Conservation (phyloP, 2,113 vertebrate species). For the human region DNA sequence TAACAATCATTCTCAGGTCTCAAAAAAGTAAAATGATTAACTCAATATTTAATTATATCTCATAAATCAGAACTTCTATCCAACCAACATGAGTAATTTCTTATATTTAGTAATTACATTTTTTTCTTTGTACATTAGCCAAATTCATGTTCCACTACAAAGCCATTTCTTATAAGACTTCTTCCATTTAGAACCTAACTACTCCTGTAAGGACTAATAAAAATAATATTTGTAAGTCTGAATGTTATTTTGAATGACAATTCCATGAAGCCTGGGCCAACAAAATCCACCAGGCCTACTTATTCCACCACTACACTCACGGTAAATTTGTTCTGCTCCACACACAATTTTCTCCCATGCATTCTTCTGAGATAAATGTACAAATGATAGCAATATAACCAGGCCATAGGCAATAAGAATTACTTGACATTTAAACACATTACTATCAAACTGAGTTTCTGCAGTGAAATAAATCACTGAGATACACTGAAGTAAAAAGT, state of each 20-base stretch:
- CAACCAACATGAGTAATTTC: neutral
- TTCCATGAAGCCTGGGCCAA: neutral
- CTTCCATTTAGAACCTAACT: conserved; percentile 12
- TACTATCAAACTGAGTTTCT: neutral
- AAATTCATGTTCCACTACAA: neutral
- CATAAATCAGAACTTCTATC: neutral
- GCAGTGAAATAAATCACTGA: neutral
- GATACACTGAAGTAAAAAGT: neutral
- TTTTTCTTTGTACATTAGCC: conserved; percentile 9
- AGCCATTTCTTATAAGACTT: neutral
- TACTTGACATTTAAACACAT: neutral
- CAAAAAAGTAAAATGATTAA: neutral
- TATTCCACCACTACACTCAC: neutral
- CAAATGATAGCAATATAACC: neutral
- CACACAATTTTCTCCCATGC: neutral
- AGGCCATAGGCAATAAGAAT: neutral
- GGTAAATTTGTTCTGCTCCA: neutral
- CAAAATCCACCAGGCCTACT: neutral
- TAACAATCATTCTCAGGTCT: neutral
- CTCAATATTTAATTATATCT: neutral
- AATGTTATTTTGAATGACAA: neutral
- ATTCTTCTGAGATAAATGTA: neutral
- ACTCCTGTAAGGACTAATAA: neutral
- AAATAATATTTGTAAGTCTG: conserved; percentile 46
- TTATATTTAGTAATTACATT: neutral